Evolutionary conservation across 2,888 invertebrate genomes (phyloP).

Genomic region (Dromius quadrimaculatus): DNA sequence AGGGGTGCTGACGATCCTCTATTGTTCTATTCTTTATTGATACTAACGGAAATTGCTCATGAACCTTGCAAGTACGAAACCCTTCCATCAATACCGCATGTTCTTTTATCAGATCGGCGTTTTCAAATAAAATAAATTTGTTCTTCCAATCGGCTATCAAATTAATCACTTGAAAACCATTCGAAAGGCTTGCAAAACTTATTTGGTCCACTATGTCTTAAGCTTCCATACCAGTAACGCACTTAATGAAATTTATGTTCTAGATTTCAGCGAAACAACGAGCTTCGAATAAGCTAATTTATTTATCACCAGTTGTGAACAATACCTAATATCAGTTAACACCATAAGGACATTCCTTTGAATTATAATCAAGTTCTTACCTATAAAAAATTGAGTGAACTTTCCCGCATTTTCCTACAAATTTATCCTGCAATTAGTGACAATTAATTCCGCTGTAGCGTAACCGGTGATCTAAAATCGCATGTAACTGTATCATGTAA

Average conservation of each 20-base stretch:
- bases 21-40: conserved; percentile 10
- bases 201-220: conserved; percentile 59
- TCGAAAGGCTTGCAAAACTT: conserved; percentile 47
- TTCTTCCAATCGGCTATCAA: conserved; percentile 35
- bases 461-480: conserved; percentile 8
- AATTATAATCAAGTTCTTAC: no score
- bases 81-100: conserved; percentile 66
- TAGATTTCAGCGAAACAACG: conserved; percentile 63
- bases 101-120: conserved; percentile 65
- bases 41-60: conserved; percentile 26
- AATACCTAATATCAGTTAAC: conserved; percentile 65
- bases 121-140: conserved; percentile 65
- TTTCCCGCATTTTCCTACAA: conserved; percentile 25
- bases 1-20: conserved; percentile 16
- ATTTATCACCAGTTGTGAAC: conserved; percentile 64
- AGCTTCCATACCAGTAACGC: conserved; percentile 66
- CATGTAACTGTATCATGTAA: conserved; percentile 17
- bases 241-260: conserved; percentile 66
- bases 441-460: conserved; percentile 4
- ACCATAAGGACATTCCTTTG: conserved; percentile 60
- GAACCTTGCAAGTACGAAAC: conserved; percentile 59
- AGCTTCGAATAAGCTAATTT: conserved; percentile 63
- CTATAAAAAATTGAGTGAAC: conserved; percentile 1
- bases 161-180: conserved; percentile 42
- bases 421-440: background rate